Percentiles rank a stretch among this genome's conserved stretches.
Conservation (phyloP, 2,888 invertebrate genomes). For the Napeogenes inachia region DNA sequence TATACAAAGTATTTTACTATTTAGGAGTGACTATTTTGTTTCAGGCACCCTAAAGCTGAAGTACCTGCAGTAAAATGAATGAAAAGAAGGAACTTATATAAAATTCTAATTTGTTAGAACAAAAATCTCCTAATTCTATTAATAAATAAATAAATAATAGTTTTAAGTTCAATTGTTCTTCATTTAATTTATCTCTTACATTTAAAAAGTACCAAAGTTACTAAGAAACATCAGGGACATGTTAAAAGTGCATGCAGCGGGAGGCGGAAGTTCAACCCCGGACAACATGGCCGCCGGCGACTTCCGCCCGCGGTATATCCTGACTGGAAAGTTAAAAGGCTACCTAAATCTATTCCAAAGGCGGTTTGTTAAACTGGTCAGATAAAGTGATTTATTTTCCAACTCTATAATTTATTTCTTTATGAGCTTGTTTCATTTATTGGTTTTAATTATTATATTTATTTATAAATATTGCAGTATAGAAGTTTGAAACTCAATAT, state of each 20-base stretch:
- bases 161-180: no score
- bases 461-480: neutral
- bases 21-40: no score
- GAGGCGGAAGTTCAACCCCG: conserved; percentile 57
- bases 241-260: conserved; percentile 33
- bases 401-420: neutral
- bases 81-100: no score
- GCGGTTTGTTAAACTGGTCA: conserved; percentile 13
- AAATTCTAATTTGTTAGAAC: no score
- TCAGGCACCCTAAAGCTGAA: no score
- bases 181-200: neutral
- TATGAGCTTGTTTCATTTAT: neutral
- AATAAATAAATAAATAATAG: no score
- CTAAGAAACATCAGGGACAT: conserved; percentile 6
- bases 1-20: no score
- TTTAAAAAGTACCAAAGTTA: neutral
- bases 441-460: neutral
- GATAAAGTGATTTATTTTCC: conserved; percentile 2
- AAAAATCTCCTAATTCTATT: no score
- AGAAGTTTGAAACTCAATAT: no score
- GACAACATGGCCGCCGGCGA: conserved; percentile 64
- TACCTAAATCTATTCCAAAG: conserved; percentile 25
- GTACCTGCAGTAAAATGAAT: no score
- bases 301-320: conserved; percentile 46
- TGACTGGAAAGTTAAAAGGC: conserved; percentile 36